Base-by-base conservation (phyloP, 2,888 invertebrate species). In the Dolichomitus sp. region DNA sequence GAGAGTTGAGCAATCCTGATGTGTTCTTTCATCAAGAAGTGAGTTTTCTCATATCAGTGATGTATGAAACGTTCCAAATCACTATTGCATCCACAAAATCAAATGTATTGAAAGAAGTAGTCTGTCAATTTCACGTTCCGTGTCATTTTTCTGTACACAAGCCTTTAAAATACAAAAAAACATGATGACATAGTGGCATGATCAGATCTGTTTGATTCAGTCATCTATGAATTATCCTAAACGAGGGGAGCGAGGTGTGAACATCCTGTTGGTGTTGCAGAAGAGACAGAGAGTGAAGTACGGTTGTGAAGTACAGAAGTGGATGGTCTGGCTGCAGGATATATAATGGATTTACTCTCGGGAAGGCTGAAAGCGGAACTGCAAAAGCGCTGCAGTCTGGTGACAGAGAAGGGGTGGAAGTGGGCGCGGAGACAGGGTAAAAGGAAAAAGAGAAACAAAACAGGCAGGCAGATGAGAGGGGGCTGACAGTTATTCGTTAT, bases 151-250 rank as follows among this genome's bases (percentile, higher is more conserved):
- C 1, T 27, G 14, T 6, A 4, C 12, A 54, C 7, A 54, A 54
- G 42, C 54, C 14, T 40, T 42, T 12, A 9, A 40, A 23, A 40
- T 23, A 54, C 11, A 40, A 37, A 11, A 69, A 54, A 37, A 9
- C 4, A 9, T 23, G 1, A 23, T 19, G 23, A n/a, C n/a, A 27
- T 9, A n/a, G 14, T 11, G 40, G 23, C 11, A 23, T 45, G 54
- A 68, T 40, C n/a, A 69, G 79, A 77, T 81, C 73, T 69, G 73
- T 74, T 81, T 80, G 74, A 84, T 84, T 75, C 84, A 81, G 83
- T 83, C 66, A 80, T 27, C 84, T 74, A 81, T 86, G 86, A 84
- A 84, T 86, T 84, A 83, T 83, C 84, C 81, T 80, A 81, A 84
- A 83, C 84, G 83, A 85, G 75, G 76, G 79, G 77, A 19, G 50